phyloP scores from a whole-genome alignment of 2,113 vertebrate genomes.

The Tetraodon nigroviridis region DNA sequence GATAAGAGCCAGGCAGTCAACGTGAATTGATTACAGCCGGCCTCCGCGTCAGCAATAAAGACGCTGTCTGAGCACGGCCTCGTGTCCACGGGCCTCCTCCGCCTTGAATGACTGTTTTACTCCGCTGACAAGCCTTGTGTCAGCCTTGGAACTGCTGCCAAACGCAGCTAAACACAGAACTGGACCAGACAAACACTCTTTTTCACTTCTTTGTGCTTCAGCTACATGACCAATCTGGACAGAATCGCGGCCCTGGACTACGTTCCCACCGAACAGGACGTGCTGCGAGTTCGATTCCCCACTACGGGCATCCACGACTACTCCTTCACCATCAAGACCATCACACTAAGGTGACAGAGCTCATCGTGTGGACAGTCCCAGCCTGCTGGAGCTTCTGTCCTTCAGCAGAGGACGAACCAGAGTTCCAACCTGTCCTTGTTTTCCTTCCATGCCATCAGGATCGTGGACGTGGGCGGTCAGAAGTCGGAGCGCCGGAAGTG shows the following conservation, averaged over 20 bases:
- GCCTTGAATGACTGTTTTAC: conserved; percentile 36
- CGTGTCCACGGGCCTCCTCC: conserved; percentile 19
- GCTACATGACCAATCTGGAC: conserved; percentile 82
- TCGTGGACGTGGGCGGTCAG: conserved; percentile 89
- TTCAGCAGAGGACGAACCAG: no score
- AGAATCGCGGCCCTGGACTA: conserved; percentile 77
- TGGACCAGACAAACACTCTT: neutral
- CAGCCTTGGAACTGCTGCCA: neutral
- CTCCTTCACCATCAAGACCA: conserved; percentile 80
- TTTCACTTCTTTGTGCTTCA: conserved; percentile 41
- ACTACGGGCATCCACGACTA: conserved; percentile 91
- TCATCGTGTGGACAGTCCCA: neutral
- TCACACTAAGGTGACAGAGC: conserved; percentile 79
- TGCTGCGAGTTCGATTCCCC: conserved; percentile 85
- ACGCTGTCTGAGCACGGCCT: conserved; percentile 22
- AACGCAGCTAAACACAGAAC: conserved; percentile 12
- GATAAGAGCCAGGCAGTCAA: conserved; percentile 57
- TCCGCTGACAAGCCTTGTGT: conserved; percentile 6
- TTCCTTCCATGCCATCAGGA: conserved; percentile 61
- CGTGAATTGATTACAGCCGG: conserved; percentile 53
- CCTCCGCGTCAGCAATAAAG: conserved; percentile 58
- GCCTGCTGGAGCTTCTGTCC: no score
- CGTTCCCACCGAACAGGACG: conserved; percentile 83
- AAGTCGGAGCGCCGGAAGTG: conserved; percentile 88
- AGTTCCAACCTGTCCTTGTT: neutral